Conservation (phyloP, 2,888 invertebrate species). For the Taphrorychus bicolor region DNA sequence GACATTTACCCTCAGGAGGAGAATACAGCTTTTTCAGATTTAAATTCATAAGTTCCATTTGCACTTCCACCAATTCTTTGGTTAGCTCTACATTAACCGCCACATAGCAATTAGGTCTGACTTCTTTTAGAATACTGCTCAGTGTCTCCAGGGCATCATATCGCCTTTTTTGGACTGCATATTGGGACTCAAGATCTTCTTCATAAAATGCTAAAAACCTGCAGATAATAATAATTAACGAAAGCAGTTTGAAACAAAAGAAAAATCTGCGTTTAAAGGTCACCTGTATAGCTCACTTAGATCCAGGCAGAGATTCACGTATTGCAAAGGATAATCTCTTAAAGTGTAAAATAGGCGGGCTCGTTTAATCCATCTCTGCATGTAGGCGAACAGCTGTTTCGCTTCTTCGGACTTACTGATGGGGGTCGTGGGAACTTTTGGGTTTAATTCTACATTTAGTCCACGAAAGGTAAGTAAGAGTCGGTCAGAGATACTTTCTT, state of each 20-base stretch:
- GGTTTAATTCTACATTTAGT: conserved; percentile 17
- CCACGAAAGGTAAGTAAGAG: conserved; percentile 16
- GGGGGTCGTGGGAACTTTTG: conserved; percentile 45
- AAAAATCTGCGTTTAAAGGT: background rate
- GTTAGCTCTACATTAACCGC: conserved; percentile 58
- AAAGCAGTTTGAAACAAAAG: background rate
- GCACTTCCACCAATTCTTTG: conserved; percentile 68
- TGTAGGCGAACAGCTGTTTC: conserved; percentile 64
- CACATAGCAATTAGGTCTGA: conserved; percentile 64
- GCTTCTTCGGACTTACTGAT: conserved; percentile 62
- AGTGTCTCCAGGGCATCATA: conserved; percentile 67
- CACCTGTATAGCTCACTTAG: conserved; percentile 68
- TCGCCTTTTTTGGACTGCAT: conserved; percentile 66
- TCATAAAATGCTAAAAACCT: conserved; percentile 76
- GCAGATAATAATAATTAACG: background rate
- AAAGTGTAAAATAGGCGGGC: conserved; percentile 67
- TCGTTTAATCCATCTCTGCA: conserved; percentile 68
- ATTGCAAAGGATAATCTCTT: conserved; percentile 66
- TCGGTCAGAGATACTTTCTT: too few species aligned
- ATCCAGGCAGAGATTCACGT: conserved; percentile 67
- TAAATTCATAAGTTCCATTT: conserved; percentile 68
- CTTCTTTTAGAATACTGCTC: conserved; percentile 64
- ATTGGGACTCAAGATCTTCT: conserved; percentile 67
- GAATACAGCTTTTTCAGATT: conserved; percentile 65
- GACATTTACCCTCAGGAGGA: background rate